Conservation (phyloP, 35 echinoderm and acorn worm genomes). For the Apostichopus californicus region DNA sequence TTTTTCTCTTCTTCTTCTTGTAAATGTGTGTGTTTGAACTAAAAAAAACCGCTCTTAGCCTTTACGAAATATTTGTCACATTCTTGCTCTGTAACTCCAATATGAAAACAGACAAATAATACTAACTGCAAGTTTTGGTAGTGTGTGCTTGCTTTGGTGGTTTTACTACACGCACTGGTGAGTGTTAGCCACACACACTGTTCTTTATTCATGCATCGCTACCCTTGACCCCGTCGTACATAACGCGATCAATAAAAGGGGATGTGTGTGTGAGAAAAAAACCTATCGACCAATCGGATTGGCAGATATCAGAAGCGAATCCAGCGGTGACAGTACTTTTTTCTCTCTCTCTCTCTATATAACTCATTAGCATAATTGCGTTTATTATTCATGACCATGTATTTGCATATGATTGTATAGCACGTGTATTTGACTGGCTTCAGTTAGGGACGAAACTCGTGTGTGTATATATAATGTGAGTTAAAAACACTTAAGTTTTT, state of each 20-base stretch:
- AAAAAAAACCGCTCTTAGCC: slow-evolving; percentile 9
- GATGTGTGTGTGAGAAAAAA: slow-evolving; percentile 10
- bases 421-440: too few species aligned
- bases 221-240: slow-evolving; percentile 27
- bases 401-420: too few species aligned
- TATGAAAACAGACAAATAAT: slow-evolving; percentile 12
- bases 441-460: too few species aligned
- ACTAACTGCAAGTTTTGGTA: too few species aligned
- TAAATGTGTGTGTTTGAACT: not conserved
- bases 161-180: not conserved
- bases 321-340: slow-evolving; percentile 20
- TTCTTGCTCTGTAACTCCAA: not conserved
- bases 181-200: not conserved
- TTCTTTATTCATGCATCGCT: slow-evolving; percentile 23
- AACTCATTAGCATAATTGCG: slow-evolving; percentile 23
- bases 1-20: not conserved
- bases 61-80: not conserved
- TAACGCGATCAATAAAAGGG: slow-evolving; percentile 1
- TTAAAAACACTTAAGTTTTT: not conserved
- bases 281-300: not conserved
- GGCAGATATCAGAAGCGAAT: not conserved
- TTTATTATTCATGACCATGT: too few species aligned
- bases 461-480: not conserved
- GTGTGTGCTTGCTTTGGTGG: too few species aligned
- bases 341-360: not conserved